A percentile compares a stretch with the other conserved stretches of the same genome.
Conservation (phyloP, 2,113 vertebrate genomes). For the Carassius carassius region DNA sequence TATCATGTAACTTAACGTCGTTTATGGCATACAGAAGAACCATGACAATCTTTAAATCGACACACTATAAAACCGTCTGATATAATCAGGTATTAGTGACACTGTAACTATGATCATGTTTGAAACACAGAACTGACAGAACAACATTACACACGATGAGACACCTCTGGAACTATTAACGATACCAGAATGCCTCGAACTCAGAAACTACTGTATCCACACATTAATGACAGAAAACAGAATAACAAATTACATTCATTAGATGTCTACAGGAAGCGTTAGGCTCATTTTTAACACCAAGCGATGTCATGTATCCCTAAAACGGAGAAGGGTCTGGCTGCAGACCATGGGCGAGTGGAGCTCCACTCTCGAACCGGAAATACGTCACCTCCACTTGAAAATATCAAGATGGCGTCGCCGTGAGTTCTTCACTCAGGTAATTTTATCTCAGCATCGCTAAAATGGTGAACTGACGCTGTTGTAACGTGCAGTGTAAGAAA, state of each 20-base stretch:
- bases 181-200: neutral
- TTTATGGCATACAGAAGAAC: neutral
- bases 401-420: too few relatives aligned
- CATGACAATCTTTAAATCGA: neutral
- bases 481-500: too few relatives aligned
- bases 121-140: neutral
- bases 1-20: neutral
- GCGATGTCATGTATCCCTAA: neutral
- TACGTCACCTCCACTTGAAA: too few relatives aligned
- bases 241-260: conserved; percentile 4
- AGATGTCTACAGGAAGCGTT: neutral
- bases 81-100: neutral
- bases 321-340: too few relatives aligned
- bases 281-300: neutral
- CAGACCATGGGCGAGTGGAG: too few relatives aligned
- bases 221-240: neutral
- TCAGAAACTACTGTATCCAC: neutral
- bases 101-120: neutral
- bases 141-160: neutral
- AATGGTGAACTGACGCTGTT: too few relatives aligned
- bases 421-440: too few relatives aligned
- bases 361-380: too few relatives aligned
- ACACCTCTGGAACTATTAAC: neutral
- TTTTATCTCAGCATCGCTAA: too few relatives aligned
- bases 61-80: neutral